Evolutionary conservation across 2,888 invertebrate genomes (phyloP), one percentile per base, ranked within the genome.

Genomic region (Tinea pellionella): DNA sequence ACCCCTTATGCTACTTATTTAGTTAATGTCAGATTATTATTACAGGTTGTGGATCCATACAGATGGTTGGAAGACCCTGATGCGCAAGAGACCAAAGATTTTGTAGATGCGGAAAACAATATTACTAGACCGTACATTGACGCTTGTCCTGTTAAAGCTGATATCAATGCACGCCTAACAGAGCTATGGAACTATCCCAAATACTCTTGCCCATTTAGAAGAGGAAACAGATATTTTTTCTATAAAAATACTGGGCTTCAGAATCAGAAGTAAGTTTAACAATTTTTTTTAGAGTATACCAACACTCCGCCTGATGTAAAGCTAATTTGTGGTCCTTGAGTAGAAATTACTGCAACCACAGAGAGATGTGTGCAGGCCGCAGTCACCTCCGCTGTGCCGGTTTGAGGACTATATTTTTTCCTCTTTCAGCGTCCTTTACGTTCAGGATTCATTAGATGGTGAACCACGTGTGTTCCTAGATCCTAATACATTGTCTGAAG

Each of bases 11-110:
- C n/a, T n/a, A n/a, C n/a, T n/a, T n/a, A n/a, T n/a, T n/a, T n/a
- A n/a, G 6, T 24, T 24, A 24, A 2, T 24, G 24, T 24, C n/a
- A n/a, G n/a, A 24, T 24, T 24, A 6, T 24, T 24, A 1, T 53
- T 73, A 24, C 77, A 96, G 96, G 89, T 97, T 60, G 66, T 77
- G 59, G 99, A 99, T 83, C 96, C 96, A 0, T 99, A 98, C 79
- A 92, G 98, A 61, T 99, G 98, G 97, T 80, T 99, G 62, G 99
- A 99, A 79, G 96, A 99, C 81, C 97, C 98, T 0, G 97, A 98
- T 79, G 90, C 95, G 0, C 90, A 92, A 62, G 97, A 98, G 78
- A 98, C 98, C 1, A 93, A 95, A 77, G 89, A 90, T 61, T 99
- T 94, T 85, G 96, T 99, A 18, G 93, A 96, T 61, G 92, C 92